These are phyloP conservation scores for Eristalis arbustorum DNA, from an alignment of 2,888 invertebrate species.

Conservation along the genomic window DNA sequence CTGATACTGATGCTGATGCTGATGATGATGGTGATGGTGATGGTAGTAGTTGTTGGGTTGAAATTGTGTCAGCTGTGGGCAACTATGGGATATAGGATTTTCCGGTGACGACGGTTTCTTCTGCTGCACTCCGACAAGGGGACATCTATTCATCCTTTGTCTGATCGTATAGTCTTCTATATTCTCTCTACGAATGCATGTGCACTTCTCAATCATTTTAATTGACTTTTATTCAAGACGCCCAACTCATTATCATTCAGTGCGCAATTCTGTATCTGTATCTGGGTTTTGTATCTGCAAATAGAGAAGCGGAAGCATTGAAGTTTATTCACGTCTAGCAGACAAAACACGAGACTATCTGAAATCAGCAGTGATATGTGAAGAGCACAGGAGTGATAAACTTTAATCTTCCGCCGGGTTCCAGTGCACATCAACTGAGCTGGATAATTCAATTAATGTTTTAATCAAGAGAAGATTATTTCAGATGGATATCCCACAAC, in stretches of 20 bases:
- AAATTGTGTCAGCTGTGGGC: constrained; percentile 76
- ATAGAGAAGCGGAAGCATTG: background rate
- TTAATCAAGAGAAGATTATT: constrained; percentile 3
- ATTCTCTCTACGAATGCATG: constrained; percentile 67
- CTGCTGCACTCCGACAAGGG: constrained; percentile 49
- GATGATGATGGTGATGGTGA: constrained; percentile 39
- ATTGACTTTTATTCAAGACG: constrained; percentile 69
- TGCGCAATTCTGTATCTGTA: constrained; percentile 50
- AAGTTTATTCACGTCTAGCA: background rate
- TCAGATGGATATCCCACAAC: background rate
- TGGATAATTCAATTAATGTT: constrained; percentile 34
- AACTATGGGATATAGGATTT: constrained; percentile 76
- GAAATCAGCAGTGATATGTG: background rate
- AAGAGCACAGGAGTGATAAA: constrained; percentile 2
- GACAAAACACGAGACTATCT: background rate
- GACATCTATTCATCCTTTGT: constrained; percentile 65
- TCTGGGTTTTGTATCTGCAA: background rate
- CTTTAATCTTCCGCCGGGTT: background rate
- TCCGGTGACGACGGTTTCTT: constrained; percentile 57
- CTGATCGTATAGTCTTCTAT: constrained; percentile 57
- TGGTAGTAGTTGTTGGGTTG: constrained; percentile 58
- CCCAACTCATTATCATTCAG: constrained; percentile 63
- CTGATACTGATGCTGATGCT: constrained; percentile 45
- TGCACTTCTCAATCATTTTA: constrained; percentile 70
- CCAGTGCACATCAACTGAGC: constrained; percentile 16